These are phyloP conservation scores for Catamblyrhynchus diadema DNA, from an alignment of 2,797 vertebrate genomes.

Conservation along the genomic window DNA sequence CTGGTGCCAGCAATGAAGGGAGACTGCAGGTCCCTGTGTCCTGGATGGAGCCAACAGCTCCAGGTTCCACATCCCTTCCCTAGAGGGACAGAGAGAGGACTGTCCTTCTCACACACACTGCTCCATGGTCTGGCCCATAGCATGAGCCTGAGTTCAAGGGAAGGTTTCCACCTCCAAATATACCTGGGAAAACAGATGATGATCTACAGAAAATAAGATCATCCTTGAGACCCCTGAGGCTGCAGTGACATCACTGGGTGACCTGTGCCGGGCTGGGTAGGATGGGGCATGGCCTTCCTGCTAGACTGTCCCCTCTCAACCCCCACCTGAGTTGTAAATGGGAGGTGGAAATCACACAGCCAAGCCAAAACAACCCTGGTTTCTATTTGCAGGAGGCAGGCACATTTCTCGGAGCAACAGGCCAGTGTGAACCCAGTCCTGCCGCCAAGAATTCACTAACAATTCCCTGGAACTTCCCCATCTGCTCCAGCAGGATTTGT, in stretches of 20 bases:
- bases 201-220: neutral
- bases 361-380: neutral
- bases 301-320: neutral
- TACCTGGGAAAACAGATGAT: neutral
- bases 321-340: neutral
- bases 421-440: neutral
- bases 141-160: neutral
- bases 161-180: neutral
- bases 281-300: neutral
- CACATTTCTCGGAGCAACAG: neutral
- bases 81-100: neutral
- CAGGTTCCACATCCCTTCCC: neutral
- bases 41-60: neutral
- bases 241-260: neutral
- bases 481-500: neutral
- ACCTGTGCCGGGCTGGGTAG: neutral
- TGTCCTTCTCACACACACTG: neutral
- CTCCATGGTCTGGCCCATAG: neutral
- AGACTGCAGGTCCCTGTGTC: neutral
- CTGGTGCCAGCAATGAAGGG: neutral
- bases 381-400: slow-evolving; percentile 11
- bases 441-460: slow-evolving; percentile 29
- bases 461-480: slow-evolving; percentile 38
- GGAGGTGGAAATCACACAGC: neutral
- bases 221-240: fast-evolving